Evolutionary conservation across 1,140 invertebrate genomes (phyloP).

Genomic region (Achatina immaculata): DNA sequence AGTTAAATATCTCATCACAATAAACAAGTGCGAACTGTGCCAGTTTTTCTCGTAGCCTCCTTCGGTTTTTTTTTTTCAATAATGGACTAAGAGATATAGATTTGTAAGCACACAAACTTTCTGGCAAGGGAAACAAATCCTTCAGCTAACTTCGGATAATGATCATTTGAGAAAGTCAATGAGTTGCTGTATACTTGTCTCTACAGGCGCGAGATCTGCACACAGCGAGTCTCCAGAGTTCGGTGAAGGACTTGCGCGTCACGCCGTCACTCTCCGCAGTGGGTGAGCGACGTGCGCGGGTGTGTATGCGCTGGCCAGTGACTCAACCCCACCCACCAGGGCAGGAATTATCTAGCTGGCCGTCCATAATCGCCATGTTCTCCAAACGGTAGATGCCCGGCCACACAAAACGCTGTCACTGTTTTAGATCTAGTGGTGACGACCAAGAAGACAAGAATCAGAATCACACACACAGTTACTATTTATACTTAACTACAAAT

Average conservation of each 20-base stretch:
- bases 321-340: slow-evolving; percentile 2
- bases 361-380: not conserved
- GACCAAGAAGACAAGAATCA: too few relatives aligned
- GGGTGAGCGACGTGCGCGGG: not conserved
- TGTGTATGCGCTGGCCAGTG: not conserved
- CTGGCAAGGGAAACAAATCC: not conserved
- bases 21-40: too few relatives aligned
- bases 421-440: too few relatives aligned
- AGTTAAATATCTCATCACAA: too few relatives aligned
- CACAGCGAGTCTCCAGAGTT: not conserved
- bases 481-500: too few relatives aligned
- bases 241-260: not conserved
- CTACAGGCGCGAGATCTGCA: not conserved
- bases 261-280: not conserved
- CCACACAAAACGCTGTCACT: too few relatives aligned
- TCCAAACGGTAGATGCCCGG: not conserved
- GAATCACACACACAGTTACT: too few relatives aligned
- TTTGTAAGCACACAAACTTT: too few relatives aligned
- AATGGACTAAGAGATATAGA: too few relatives aligned
- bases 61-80: too few relatives aligned
- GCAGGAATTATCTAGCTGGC: not conserved
- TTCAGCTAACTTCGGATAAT: not conserved
- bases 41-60: too few relatives aligned
- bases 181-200: not conserved
- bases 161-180: slow-evolving; percentile 9